phyloP scores from a whole-genome alignment of 2,888 invertebrate genomes.

The Lasioglossum pauxillum region DNA sequence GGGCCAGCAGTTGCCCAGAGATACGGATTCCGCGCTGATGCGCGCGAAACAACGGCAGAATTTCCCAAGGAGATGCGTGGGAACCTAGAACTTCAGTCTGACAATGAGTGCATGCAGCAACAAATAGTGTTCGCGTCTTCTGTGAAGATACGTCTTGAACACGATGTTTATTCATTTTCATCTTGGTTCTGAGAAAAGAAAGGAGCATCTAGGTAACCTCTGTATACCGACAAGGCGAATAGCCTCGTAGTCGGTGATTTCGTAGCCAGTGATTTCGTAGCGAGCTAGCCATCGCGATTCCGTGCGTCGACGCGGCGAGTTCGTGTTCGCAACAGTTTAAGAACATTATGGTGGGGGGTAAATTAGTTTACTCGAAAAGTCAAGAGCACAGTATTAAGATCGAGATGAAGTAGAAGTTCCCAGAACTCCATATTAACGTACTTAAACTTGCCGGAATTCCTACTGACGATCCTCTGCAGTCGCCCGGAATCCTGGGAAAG shows the following conservation, averaged over 20 bases:
- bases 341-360: not conserved
- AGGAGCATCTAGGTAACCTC: no score
- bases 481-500: not conserved
- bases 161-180: not conserved
- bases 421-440: slow-evolving; percentile 17
- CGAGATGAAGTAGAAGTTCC: slow-evolving; percentile 26
- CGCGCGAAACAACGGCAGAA: not conserved
- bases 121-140: not conserved
- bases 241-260: no score
- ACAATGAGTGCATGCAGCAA: not conserved
- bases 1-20: not conserved
- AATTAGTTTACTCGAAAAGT: slow-evolving; percentile 36
- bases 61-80: not conserved
- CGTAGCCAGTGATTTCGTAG: not conserved
- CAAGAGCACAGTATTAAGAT: slow-evolving; percentile 16
- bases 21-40: slow-evolving; percentile 21
- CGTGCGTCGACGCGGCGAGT: not conserved
- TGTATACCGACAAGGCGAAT: no score
- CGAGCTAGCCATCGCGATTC: not conserved
- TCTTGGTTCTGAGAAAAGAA: no score
- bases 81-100: not conserved
- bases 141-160: not conserved
- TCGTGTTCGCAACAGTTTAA: not conserved
- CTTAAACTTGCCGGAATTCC: not conserved
- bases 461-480: not conserved